A percentile compares a stretch with the other conserved stretches of the same genome.
Evolutionary conservation across 2,797 vertebrate genomes (phyloP).

Genomic region (Lateolabrax maculatus): DNA sequence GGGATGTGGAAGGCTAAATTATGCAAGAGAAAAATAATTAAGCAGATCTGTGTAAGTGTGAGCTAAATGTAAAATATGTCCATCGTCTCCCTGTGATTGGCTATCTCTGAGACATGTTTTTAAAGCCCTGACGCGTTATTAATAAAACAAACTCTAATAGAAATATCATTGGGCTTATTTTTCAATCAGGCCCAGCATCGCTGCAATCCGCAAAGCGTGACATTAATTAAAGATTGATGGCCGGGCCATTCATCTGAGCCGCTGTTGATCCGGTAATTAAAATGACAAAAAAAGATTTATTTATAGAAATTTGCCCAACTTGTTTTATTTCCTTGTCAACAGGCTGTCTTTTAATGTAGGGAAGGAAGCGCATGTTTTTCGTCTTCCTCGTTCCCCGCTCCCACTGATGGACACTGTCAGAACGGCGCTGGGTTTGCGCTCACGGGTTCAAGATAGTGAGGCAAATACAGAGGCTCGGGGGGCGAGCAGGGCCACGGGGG

Average conservation of each 20-base stretch:
- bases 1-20: conserved; percentile 41
- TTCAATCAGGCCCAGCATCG: conserved; percentile 87
- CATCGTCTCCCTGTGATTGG: conserved; percentile 81
- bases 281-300: conserved; percentile 89
- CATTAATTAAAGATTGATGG: conserved; percentile 91
- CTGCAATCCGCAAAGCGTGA: conserved; percentile 86
- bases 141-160: conserved; percentile 90
- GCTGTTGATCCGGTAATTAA: conserved; percentile 88
- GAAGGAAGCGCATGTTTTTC: conserved; percentile 60
- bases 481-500: neutral
- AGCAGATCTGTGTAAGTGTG: conserved; percentile 53
- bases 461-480: neutral
- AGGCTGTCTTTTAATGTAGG: conserved; percentile 74
- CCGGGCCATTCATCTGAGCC: conserved; percentile 82
- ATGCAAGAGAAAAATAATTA: conserved; percentile 73
- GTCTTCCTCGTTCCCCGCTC: conserved; percentile 31
- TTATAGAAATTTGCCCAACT: conserved; percentile 85
- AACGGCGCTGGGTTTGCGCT: conserved; percentile 10
- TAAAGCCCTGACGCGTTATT: conserved; percentile 87
- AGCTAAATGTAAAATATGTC: conserved; percentile 79
- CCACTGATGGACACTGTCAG: conserved; percentile 75
- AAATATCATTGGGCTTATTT: conserved; percentile 90
- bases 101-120: conserved; percentile 82
- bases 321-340: conserved; percentile 83
- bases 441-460: neutral